Evolutionary conservation across 2,113 vertebrate genomes (phyloP).

Genomic region (Pogonocichla stellata): DNA sequence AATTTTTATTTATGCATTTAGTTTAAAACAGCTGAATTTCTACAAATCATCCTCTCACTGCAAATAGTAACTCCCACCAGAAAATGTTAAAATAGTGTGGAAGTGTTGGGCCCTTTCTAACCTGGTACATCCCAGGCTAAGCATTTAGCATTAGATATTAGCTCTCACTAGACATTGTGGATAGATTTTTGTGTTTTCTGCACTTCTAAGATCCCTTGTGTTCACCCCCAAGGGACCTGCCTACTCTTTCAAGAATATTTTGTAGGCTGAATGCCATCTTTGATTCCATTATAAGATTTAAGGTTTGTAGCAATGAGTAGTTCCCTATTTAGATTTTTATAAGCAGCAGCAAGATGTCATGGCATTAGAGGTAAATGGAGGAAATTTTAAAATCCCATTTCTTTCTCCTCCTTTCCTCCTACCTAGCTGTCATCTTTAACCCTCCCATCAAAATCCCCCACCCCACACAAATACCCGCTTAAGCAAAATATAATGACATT

Average conservation of each 20-base stretch:
- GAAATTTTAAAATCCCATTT: neutral
- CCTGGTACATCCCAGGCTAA: neutral
- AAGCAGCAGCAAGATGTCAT: constrained; percentile 37
- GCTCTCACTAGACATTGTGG: neutral
- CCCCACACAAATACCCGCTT: constrained; percentile 27
- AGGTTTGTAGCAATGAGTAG: neutral
- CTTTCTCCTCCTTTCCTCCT: constrained; percentile 18
- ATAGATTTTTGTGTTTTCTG: neutral
- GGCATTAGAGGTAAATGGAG: constrained; percentile 1
- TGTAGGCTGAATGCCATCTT: neutral
- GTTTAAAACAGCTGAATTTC: neutral
- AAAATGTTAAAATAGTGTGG: neutral
- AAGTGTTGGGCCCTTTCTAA: neutral
- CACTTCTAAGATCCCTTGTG: neutral
- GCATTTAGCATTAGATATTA: neutral
- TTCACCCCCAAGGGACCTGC: neutral
- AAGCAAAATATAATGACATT: constrained; percentile 48
- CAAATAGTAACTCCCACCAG: neutral
- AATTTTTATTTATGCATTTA: constrained; percentile 41
- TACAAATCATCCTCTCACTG: neutral
- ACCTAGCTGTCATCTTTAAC: neutral
- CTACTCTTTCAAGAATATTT: neutral
- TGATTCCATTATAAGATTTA: neutral
- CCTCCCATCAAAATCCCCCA: constrained; percentile 14
- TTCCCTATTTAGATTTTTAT: constrained; percentile 28